These are phyloP conservation scores for Sturnus vulgaris DNA, from an alignment of 2,113 vertebrate species.

Conservation along the genomic window DNA sequence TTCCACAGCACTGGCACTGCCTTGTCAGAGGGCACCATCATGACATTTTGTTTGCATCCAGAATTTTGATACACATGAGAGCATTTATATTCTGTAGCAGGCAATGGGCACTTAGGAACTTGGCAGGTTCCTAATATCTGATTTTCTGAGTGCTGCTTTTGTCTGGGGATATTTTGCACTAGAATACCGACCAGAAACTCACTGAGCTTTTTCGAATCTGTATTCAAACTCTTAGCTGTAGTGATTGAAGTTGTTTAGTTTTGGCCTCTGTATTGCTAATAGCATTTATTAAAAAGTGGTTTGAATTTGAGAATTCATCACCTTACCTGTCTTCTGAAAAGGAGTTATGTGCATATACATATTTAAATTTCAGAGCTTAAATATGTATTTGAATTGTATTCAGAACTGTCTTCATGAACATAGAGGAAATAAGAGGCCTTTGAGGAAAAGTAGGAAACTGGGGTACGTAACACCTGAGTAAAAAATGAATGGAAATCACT, in stretches of 20 bases:
- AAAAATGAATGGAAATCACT: not conserved
- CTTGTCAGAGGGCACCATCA: not conserved
- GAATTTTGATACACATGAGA: rapidly evolving
- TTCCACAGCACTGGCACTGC: not conserved
- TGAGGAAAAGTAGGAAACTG: not conserved
- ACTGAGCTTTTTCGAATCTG: not conserved
- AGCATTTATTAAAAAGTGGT: not conserved
- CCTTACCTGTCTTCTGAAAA: not conserved
- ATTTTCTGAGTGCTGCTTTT: not conserved
- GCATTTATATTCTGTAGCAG: rapidly evolving
- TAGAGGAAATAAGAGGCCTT: not conserved
- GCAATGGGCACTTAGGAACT: not conserved
- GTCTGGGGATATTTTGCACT: not conserved
- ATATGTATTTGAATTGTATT: not conserved
- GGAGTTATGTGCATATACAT: not conserved
- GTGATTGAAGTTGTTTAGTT: not conserved
- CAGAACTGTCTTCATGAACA: not conserved
- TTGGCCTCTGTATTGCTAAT: not conserved
- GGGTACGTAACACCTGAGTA: not conserved
- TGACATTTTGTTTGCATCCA: rapidly evolving
- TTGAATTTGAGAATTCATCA: not conserved
- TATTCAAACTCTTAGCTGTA: not conserved
- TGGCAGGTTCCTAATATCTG: not conserved
- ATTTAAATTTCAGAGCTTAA: not conserved
- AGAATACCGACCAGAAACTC: not conserved